Conservation (phyloP, 2,113 vertebrate genomes). For the Gallinago jamesoni region DNA sequence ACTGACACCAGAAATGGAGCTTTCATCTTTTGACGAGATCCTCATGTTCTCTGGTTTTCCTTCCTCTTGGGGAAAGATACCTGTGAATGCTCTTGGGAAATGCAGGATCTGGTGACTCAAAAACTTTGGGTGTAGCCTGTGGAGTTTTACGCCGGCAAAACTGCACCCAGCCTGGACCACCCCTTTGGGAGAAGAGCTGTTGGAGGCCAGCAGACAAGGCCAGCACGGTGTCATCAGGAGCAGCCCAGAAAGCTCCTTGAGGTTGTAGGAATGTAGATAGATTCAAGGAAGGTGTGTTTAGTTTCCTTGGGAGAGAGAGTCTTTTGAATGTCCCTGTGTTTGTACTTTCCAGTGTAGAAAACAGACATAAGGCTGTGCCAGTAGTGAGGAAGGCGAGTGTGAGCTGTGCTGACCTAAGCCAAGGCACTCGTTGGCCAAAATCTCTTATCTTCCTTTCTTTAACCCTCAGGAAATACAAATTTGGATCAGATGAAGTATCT, state of each 20-base stretch:
- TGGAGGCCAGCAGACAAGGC: background rate
- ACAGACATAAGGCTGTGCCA: background rate
- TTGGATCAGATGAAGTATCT: background rate
- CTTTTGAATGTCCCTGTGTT: background rate
- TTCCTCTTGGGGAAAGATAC: background rate
- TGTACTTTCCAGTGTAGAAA: background rate
- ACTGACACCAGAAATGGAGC: background rate
- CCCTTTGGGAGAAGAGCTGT: background rate
- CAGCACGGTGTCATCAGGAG: background rate
- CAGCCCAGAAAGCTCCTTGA: background rate
- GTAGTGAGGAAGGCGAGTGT: background rate
- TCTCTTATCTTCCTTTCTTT: background rate
- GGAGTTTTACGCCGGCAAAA: background rate
- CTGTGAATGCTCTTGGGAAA: background rate
- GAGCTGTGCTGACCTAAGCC: background rate
- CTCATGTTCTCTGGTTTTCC: background rate
- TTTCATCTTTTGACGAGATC: background rate
- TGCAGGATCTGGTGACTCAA: background rate
- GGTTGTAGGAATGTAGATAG: background rate
- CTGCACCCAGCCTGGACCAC: background rate
- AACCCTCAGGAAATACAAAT: background rate
- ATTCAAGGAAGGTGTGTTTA: too few relatives aligned
- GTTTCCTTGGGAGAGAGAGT: background rate
- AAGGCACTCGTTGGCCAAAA: background rate
- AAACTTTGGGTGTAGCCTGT: background rate